These are phyloP conservation scores for Sturnus vulgaris DNA, from an alignment of 2,113 vertebrate species.

Conservation along the genomic window DNA sequence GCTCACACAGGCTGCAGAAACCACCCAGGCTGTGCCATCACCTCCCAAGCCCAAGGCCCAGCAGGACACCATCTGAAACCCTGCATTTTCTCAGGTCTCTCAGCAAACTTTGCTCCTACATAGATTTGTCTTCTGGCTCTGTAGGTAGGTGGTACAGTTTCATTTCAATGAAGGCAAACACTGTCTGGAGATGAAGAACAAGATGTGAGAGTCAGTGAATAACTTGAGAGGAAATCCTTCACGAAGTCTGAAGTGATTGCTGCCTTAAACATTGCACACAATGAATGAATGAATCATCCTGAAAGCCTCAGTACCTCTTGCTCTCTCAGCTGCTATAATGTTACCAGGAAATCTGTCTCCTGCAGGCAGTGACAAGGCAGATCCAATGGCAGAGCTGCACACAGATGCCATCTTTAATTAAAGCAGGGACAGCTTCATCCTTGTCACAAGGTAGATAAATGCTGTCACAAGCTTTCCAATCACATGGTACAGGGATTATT, in stretches of 20 bases:
- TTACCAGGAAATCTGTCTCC: neutral
- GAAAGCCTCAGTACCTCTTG: neutral
- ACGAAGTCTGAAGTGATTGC: neutral
- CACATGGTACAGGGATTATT: neutral
- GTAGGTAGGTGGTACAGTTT: accelerated
- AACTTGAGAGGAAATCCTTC: neutral
- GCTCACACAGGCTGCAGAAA: neutral
- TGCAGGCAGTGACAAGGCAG: neutral
- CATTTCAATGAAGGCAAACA: neutral
- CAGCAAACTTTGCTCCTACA: neutral
- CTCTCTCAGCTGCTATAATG: neutral
- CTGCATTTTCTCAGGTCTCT: neutral
- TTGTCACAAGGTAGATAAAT: neutral
- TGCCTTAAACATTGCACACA: neutral
- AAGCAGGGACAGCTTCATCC: neutral
- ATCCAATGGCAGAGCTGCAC: neutral
- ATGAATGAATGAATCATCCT: neutral
- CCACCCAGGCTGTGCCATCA: neutral
- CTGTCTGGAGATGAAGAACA: neutral
- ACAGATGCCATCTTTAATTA: neutral
- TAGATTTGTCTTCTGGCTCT: neutral
- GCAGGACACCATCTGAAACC: neutral
- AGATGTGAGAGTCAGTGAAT: neutral
- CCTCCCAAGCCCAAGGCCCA: neutral
- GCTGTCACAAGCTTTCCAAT: neutral